These are phyloP conservation scores for Epizoanthus scotinus DNA, from an alignment of 92 coral and sea anemone genomes.

Conservation along the genomic window DNA sequence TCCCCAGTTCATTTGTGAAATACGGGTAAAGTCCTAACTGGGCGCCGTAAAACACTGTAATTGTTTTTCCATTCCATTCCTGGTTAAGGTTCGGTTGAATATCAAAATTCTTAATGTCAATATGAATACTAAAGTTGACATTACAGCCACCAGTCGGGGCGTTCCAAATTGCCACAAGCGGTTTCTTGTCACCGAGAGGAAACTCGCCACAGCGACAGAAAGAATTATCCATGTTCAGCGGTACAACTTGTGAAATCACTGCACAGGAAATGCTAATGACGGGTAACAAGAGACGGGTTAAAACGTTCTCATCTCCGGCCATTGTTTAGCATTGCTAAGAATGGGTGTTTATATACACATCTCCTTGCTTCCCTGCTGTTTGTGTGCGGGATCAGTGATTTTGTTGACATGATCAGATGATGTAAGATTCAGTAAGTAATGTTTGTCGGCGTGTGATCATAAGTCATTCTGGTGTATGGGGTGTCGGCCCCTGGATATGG, in stretches of 20 bases:
- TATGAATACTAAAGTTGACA: slow-evolving; percentile 81
- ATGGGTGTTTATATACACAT: neutral
- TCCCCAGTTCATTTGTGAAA: slow-evolving; percentile 65
- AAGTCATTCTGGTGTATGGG: too few species aligned
- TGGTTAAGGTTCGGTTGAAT: slow-evolving; percentile 85
- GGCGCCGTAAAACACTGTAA: slow-evolving; percentile 91
- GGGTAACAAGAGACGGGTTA: slow-evolving; percentile 7
- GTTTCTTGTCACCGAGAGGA: slow-evolving; percentile 68
- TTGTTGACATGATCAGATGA: slow-evolving; percentile 31
- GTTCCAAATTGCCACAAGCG: slow-evolving; percentile 97
- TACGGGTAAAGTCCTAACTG: slow-evolving; percentile 94
- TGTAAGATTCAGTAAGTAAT: slow-evolving; percentile 18
- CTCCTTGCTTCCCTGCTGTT: too few species aligned
- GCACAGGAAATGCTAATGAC: neutral
- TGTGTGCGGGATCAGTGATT: slow-evolving; percentile 8
- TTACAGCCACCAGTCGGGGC: slow-evolving; percentile 97
- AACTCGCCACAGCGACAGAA: slow-evolving; percentile 83
- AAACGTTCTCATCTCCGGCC: neutral
- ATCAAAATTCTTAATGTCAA: slow-evolving; percentile 79
- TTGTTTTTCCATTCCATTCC: slow-evolving; percentile 91
- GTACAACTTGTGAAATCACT: slow-evolving; percentile 4
- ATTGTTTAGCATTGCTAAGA: slow-evolving; percentile 22
- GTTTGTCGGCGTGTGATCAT: slow-evolving; percentile 21
- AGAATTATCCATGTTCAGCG: slow-evolving; percentile 45
- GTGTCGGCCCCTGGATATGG: too few species aligned